Conservation (phyloP, 2,888 invertebrate genomes). For the Pediacus dermestoides region DNA sequence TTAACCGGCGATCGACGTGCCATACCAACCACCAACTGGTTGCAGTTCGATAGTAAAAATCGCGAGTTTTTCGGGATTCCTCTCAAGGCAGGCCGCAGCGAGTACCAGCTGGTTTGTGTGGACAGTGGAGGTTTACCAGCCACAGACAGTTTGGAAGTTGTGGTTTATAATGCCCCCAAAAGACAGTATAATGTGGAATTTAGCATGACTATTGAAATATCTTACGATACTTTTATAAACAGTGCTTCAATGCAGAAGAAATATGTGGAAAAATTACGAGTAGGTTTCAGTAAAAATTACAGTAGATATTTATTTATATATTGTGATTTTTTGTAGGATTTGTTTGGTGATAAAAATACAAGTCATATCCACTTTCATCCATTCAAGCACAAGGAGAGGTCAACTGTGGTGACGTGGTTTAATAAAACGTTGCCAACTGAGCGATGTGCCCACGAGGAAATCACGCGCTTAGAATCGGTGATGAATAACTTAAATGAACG, state of each 20-base stretch:
- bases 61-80: slow-evolving; percentile 84
- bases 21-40: slow-evolving; percentile 70
- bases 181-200: slow-evolving; percentile 73
- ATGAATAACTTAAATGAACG: slow-evolving; percentile 57
- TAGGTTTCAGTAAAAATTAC: slow-evolving; percentile 24
- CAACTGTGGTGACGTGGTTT: slow-evolving; percentile 72
- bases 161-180: slow-evolving; percentile 63
- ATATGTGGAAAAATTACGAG: slow-evolving; percentile 71
- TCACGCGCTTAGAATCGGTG: slow-evolving; percentile 67
- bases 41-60: slow-evolving; percentile 84
- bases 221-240: slow-evolving; percentile 61
- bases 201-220: slow-evolving; percentile 71
- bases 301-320: slow-evolving; percentile 3
- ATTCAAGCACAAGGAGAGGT: slow-evolving; percentile 58
- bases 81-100: slow-evolving; percentile 67
- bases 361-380: slow-evolving; percentile 71
- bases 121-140: slow-evolving; percentile 72
- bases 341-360: slow-evolving; percentile 74
- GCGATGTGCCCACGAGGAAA: slow-evolving; percentile 74
- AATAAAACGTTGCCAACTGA: slow-evolving; percentile 74
- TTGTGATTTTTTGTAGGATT: slow-evolving; percentile 49
- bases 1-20: slow-evolving; percentile 68
- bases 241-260: slow-evolving; percentile 72
- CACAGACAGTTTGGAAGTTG: slow-evolving; percentile 74
- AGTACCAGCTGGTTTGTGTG: slow-evolving; percentile 74